phyloP scores from a whole-genome alignment of 1,140 invertebrate species.

The Carcinoscorpius rotundicauda region DNA sequence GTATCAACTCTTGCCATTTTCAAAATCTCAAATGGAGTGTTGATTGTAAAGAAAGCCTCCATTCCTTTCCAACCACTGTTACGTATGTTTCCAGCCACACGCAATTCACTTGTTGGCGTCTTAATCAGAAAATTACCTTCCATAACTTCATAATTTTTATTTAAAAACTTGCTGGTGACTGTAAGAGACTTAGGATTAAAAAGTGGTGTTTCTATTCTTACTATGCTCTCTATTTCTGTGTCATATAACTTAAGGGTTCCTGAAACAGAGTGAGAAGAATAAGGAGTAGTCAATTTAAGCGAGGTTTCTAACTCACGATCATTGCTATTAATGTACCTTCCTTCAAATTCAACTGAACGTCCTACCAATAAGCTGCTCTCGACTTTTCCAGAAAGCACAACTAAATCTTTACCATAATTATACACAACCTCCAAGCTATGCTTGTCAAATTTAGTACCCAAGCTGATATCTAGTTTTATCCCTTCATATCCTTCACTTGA shows the following conservation, averaged over 20 bases:
- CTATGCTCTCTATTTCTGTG: constrained; percentile 7
- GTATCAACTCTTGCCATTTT: constrained; percentile 21
- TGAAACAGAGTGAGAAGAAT: constrained; percentile 3
- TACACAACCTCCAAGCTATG: too few relatives aligned
- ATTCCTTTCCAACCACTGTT: constrained; percentile 20
- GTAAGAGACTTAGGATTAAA: constrained; percentile 6
- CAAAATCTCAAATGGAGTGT: constrained; percentile 24
- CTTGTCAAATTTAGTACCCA: too few relatives aligned
- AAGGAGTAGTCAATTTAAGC: constrained; percentile 8
- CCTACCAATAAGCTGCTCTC: too few relatives aligned
- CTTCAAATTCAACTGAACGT: constrained; percentile 4
- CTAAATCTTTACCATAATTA: too few relatives aligned
- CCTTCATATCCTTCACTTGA: too few relatives aligned
- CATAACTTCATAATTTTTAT: constrained; percentile 3
- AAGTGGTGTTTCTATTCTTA: constrained; percentile 12
- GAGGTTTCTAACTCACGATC: constrained; percentile 19
- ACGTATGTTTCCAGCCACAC: constrained; percentile 17
- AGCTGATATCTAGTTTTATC: too few relatives aligned
- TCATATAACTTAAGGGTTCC: constrained; percentile 14
- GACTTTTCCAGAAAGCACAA: too few relatives aligned
- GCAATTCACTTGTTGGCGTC: constrained; percentile 8
- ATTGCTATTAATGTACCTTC: constrained; percentile 17
- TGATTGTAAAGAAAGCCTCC: constrained; percentile 24
- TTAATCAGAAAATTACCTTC: constrained; percentile 9
- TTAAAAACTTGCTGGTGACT: constrained; percentile 9